A percentile compares a stretch with the other conserved stretches of the same genome.
phyloP scores from a whole-genome alignment of 2,797 vertebrate genomes.

The Myotis findleyi region DNA sequence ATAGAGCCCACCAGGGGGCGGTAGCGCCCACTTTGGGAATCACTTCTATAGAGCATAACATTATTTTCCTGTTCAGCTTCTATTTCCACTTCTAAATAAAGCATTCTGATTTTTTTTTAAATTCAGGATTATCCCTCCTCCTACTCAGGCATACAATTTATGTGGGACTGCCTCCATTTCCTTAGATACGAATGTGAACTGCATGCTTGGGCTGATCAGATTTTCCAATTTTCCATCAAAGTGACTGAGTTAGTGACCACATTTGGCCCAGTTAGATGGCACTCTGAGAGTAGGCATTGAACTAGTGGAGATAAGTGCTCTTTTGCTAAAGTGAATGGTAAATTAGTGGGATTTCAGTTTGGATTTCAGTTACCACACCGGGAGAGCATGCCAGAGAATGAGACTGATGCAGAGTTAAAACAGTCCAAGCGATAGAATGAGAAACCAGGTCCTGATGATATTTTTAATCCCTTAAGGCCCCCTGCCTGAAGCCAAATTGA shows the following conservation, averaged over 20 bases:
- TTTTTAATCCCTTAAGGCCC: neutral
- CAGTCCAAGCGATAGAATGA: neutral
- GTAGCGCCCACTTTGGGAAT: too few relatives aligned
- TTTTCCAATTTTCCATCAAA: slow-evolving; percentile 17
- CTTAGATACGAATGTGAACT: neutral
- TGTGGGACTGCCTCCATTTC: neutral
- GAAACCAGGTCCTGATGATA: neutral
- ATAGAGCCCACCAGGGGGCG: too few relatives aligned
- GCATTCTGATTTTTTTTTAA: slow-evolving; percentile 45
- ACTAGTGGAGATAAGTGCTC: neutral
- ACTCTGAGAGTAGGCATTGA: neutral
- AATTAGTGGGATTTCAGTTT: slow-evolving; percentile 1
- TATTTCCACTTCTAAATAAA: slow-evolving; percentile 37
- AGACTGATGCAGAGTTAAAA: neutral
- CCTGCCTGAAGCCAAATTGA: neutral
- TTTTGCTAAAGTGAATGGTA: neutral
- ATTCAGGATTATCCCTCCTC: neutral
- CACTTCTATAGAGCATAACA: neutral
- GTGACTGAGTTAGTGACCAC: neutral
- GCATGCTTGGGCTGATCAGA: neutral
- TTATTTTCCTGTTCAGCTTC: neutral
- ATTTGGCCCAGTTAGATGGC: neutral
- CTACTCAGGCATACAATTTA: neutral
- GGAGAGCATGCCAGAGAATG: neutral
- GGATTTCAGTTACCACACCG: neutral